Percentiles rank a stretch among this genome's conserved stretches.
phyloP scores from a whole-genome alignment of 2,113 vertebrate species.

The Dipodomys stephensi region DNA sequence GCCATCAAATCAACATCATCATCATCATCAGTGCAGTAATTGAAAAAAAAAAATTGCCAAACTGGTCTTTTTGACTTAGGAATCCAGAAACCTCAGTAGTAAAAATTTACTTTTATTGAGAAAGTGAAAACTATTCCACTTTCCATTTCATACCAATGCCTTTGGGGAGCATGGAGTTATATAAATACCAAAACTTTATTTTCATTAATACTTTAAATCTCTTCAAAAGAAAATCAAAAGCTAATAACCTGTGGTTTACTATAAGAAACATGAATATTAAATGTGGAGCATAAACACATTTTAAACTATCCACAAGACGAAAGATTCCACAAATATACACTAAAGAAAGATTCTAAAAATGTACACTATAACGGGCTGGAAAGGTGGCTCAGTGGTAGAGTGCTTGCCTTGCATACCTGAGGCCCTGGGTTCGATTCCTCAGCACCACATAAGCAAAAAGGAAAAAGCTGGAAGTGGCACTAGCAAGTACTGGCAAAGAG shows the following conservation, averaged over 20 bases:
- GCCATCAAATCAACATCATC: background rate
- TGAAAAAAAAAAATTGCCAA: background rate
- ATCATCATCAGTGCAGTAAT: background rate
- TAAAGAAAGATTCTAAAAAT: background rate
- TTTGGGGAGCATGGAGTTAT: background rate
- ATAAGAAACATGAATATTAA: background rate
- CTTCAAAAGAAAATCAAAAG: constrained; percentile 49
- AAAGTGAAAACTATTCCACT: constrained; percentile 34
- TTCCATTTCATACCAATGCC: constrained; percentile 42
- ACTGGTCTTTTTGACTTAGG: background rate
- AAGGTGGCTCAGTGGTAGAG: no score
- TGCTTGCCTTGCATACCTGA: no score
- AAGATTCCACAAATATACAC: background rate
- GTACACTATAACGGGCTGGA: background rate
- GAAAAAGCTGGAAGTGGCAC: no score
- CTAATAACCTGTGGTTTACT: background rate
- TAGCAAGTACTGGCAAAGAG: background rate
- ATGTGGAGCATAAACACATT: background rate
- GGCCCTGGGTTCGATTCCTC: no score
- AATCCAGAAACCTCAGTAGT: background rate
- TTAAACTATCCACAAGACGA: background rate
- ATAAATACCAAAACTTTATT: background rate
- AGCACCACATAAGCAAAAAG: no score
- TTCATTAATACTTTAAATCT: constrained; percentile 35
- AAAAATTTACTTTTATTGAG: constrained; percentile 37